Percentiles rank a stretch among this genome's conserved stretches.
Evolutionary conservation across 2,888 invertebrate genomes (phyloP).

Genomic region (Homarus gammarus): DNA sequence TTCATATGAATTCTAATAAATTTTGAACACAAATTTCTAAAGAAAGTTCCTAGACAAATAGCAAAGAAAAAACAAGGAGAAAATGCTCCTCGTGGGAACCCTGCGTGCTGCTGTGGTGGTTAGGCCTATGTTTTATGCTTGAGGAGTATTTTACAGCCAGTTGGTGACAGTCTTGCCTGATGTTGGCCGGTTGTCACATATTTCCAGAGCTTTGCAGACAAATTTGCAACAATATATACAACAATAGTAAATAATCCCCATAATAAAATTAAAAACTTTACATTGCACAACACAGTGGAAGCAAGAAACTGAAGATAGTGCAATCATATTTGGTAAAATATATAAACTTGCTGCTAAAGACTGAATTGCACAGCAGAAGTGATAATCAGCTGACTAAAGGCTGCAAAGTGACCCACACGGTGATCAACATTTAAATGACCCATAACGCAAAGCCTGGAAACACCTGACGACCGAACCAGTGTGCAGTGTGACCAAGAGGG

Average conservation of each 20-base stretch:
- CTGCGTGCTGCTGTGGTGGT: constrained; percentile 66
- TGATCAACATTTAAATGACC: constrained; percentile 40
- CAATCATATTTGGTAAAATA: constrained; percentile 34
- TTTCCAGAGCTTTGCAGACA: constrained; percentile 70
- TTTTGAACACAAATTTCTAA: constrained; percentile 8
- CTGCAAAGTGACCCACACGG: constrained; percentile 56
- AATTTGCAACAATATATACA: constrained; percentile 40
- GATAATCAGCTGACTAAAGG: constrained; percentile 26
- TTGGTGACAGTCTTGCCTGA: constrained; percentile 73
- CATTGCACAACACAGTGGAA: constrained; percentile 45
- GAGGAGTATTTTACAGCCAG: constrained; percentile 70
- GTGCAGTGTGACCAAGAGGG: constrained; percentile 74
- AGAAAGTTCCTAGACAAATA: not conserved
- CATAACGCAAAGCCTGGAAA: constrained; percentile 70
- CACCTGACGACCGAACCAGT: constrained; percentile 67
- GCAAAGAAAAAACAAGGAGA: constrained; percentile 37
- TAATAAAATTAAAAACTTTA: constrained; percentile 30
- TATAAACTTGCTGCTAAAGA: constrained; percentile 24
- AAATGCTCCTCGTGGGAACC: constrained; percentile 63
- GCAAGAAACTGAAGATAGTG: constrained; percentile 34
- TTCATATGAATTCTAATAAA: not conserved
- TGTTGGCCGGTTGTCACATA: constrained; percentile 67
- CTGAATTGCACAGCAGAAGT: constrained; percentile 14
- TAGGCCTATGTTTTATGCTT: constrained; percentile 49
- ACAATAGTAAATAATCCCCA: constrained; percentile 18